Base-by-base conservation (phyloP, 2,888 invertebrate species). In the Pristionchus entomophagus region DNA sequence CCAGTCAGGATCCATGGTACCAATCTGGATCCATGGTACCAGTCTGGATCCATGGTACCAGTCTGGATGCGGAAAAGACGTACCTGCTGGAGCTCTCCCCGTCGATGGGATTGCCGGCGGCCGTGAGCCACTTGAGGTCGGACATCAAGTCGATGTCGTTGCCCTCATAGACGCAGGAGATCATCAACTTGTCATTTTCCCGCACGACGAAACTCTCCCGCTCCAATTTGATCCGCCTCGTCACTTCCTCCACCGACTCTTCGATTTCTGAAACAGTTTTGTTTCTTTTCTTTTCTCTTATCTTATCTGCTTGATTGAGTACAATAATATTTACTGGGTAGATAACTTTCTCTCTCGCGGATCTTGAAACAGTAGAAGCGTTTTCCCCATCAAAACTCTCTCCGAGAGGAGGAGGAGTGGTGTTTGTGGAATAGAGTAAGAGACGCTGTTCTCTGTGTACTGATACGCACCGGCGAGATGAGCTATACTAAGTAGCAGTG, bases 111-210 rank as follows among this genome's bases (percentile, higher is more conserved):
- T 89, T 87, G 14, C 90, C 90, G 14, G 87, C 87, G 56, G 89
- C 86, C 49, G 89, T 90, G 56, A 90, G 88, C 92, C 92, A 92
- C 32, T 89, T 86, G 12, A 92, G 86, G 41, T 91, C 90, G 32
- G 89, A 87, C 49, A 88, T 88, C 41, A 89, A 88, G 32, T 73
- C 85, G 45, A 88, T 85, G n/a, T 91, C 91, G 22, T 88, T 85
- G 32, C 88, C 88, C 19, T 87, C 86, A 82, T 87, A 91, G 10
- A 89, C 89, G 77, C 92, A 92, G 49, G 89, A 86, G 2, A 90
- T 84, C 89, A 85, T 85, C 53, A 85, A 77, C 35, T 53, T 49
- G 73, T 85, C 41, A n/a, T 77, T 45, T 26, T 85, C 85, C 29
- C 85, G 32, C 51, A 85, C 51, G n/a, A 85, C 85, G 56, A 85